These are phyloP conservation scores for Sebastes schlegelii DNA, from an alignment of 2,113 vertebrate genomes.

Conservation along the genomic window DNA sequence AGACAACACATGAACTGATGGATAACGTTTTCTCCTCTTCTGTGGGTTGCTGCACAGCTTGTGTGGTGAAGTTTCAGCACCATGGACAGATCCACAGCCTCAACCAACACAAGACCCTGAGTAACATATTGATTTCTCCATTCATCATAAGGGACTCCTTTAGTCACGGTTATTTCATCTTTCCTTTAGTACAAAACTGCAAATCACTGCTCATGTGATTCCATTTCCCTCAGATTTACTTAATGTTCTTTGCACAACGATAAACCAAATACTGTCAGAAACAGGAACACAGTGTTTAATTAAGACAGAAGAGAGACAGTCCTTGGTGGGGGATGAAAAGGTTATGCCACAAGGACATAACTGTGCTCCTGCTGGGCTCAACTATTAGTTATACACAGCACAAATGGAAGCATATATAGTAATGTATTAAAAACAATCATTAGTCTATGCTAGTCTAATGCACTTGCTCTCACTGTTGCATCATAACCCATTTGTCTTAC, in stretches of 20 bases:
- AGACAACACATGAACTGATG: not conserved
- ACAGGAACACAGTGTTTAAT: not conserved
- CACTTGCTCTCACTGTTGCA: not conserved
- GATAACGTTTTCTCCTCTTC: not conserved
- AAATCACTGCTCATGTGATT: not conserved
- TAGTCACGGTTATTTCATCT: constrained; percentile 11
- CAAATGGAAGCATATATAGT: not conserved
- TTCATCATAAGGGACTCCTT: constrained; percentile 25
- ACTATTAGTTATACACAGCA: not conserved
- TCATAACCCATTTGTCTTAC: not conserved
- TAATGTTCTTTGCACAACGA: constrained; percentile 14
- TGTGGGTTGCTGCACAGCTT: constrained; percentile 6
- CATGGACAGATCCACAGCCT: constrained; percentile 54
- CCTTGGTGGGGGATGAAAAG: not conserved
- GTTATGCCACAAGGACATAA: not conserved
- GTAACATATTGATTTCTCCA: constrained; percentile 24
- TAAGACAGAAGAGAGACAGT: not conserved
- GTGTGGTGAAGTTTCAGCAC: constrained; percentile 47
- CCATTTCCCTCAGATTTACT: constrained; percentile 2
- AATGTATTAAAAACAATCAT: constrained; percentile 9
- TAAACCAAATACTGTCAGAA: constrained; percentile 3
- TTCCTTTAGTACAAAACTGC: not conserved
- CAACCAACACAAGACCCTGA: not conserved
- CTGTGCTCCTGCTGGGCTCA: not conserved
- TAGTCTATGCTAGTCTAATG: not conserved